Conservation (phyloP, 2,113 vertebrate species). For the Rallus limicola region DNA sequence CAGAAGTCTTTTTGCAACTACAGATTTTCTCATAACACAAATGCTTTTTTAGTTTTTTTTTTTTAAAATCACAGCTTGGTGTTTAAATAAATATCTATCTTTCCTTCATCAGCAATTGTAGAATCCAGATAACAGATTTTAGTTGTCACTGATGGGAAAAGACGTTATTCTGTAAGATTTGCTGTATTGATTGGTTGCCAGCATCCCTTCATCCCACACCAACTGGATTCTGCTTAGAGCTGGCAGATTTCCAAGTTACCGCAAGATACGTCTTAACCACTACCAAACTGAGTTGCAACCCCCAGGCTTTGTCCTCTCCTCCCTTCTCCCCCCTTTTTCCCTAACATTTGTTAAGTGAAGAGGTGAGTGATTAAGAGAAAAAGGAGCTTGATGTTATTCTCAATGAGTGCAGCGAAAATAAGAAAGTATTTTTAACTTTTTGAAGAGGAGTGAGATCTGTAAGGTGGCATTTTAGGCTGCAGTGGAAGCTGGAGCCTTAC, state of each 20-base stretch:
- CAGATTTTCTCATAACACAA: background rate
- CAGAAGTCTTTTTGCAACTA: background rate
- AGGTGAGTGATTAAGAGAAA: constrained; percentile 39
- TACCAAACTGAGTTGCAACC: constrained; percentile 25
- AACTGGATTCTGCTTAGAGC: constrained; percentile 71
- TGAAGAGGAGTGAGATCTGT: background rate
- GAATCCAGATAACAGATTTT: constrained; percentile 71
- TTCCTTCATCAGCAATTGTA: constrained; percentile 39
- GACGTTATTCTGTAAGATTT: constrained; percentile 68
- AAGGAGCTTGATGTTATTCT: constrained; percentile 4
- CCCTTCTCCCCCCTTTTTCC: background rate
- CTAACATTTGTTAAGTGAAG: constrained; percentile 12
- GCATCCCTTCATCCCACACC: constrained; percentile 64
- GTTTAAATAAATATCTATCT: constrained; percentile 57
- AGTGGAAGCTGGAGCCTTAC: constrained; percentile 8
- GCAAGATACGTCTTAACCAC: constrained; percentile 39
- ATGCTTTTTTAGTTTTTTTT: background rate
- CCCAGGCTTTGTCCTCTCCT: constrained; percentile 56
- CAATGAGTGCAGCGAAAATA: background rate
- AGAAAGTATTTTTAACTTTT: background rate
- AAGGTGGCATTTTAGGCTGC: background rate
- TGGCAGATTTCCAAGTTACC: constrained; percentile 69
- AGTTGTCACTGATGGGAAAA: constrained; percentile 68
- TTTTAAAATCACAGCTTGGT: constrained; percentile 16
- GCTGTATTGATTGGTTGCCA: constrained; percentile 69